Base-by-base conservation (phyloP, 2,113 vertebrate species). In the Aythya baeri region DNA sequence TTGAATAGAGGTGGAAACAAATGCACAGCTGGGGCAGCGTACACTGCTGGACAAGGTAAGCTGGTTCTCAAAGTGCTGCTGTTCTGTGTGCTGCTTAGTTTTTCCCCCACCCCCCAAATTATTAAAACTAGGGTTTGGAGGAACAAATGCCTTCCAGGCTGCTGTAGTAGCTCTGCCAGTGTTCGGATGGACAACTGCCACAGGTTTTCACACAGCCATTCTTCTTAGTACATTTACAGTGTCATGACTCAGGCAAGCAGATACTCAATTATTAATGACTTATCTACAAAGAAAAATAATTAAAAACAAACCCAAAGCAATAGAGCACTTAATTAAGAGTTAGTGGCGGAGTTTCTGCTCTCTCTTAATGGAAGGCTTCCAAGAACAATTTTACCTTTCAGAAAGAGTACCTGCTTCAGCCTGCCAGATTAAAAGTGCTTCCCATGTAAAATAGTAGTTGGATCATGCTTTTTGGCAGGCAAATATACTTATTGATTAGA, bases 241-340 rank as follows among this genome's bases (percentile, higher is more conserved):
- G 88, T 96, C 92, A 87, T 93, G 93, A 91, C 88, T 97, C 74
- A 93, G 86, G 91, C 74, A 91, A 96, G 83, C 77, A 92, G 74
- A 74, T 94, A 89, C 86, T 94, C 96, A 96, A 96, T 97, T 95
- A 96, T 97, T 95, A 94, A 97, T 95, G 96, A 96, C 92, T 95
- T 96, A 95, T 94, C 96, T 95, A 96, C 91, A 92, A 95, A 91
- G 92, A 94, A 96, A 95, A 96, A 96, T 95, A 96, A 96, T 95
- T 96, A 94, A 87, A 96, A 96, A 87, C 94, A 90, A 96, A 96
- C 93, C 80, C 88, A 94, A 94, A 95, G 92, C 95, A 96, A 95
- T 91, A 93, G 94, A 97, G 74, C 92, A 96, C 93, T 97, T 96
- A 96, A 96, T 97, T 97, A 97, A 96, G 94, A 91, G 91, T 91